Percentiles rank a stretch among this genome's conserved stretches.
These are phyloP conservation scores for Diachrysia chrysitis DNA, from an alignment of 2,888 invertebrate genomes.

Conservation along the genomic window DNA sequence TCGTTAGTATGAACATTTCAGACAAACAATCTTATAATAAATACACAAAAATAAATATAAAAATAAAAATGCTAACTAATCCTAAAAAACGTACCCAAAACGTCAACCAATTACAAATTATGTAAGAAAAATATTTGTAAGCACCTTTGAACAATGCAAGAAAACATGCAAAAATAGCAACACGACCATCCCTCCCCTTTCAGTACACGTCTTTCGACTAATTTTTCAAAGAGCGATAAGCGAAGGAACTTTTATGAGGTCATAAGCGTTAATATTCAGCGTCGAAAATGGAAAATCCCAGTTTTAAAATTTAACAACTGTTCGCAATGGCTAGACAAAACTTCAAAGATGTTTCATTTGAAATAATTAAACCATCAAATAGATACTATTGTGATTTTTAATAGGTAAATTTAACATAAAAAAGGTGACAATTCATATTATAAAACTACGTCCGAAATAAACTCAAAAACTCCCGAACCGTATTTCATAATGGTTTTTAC, in stretches of 20 bases:
- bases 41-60: too few species aligned
- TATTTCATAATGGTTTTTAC: too few species aligned
- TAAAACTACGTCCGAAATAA: too few species aligned
- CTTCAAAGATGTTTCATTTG: background rate
- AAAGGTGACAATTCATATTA: too few species aligned
- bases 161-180: conserved; percentile 21
- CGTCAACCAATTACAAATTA: background rate
- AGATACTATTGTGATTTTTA: too few species aligned
- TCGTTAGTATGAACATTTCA: too few species aligned
- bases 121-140: too few species aligned
- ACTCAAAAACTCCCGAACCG: too few species aligned
- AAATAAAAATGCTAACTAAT: too few species aligned
- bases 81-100: background rate
- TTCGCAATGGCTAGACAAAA: background rate
- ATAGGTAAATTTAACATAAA: too few species aligned
- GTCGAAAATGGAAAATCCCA: conserved; percentile 55
- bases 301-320: conserved; percentile 36
- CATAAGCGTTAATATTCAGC: conserved; percentile 54
- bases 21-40: too few species aligned
- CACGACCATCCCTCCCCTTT: conserved; percentile 16
- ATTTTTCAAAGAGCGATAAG: conserved; percentile 64
- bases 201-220: conserved; percentile 55
- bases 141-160: background rate
- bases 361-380: too few species aligned
- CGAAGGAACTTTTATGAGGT: conserved; percentile 45